Base-by-base conservation (phyloP, 2,113 vertebrate species). In the Cygnus atratus region DNA sequence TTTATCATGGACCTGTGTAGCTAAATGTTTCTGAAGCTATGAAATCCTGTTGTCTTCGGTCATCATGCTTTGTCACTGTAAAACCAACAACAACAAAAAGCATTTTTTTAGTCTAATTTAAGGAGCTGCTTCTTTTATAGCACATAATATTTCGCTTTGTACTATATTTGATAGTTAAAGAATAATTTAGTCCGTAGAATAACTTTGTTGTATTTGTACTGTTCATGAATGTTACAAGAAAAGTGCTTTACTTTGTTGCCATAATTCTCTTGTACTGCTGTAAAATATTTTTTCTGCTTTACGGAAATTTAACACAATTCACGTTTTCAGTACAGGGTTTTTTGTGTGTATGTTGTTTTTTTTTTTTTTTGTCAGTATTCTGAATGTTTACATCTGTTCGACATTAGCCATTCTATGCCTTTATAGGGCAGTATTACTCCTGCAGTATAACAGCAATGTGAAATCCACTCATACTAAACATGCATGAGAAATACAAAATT, bases 371-470 rank as follows among this genome's bases (percentile, higher is more conserved):
- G 96, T 98, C 97, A 98, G 98, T 98, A 98, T 98, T 98, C 97
- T 97, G 94, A 98, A 98, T 98, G 98, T 98, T 98, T 98, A 98
- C 98, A 98, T 98, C 97, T 98, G 97, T 98, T 98, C 66, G 72
- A 97, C 97, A 97, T 98, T 98, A 98, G 97, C 98, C 97, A 97
- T 98, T 97, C 91, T 97, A 98, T 98, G 98, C 98, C 98, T 98
- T 98, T 96, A 44, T 87, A 80, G 97, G 98, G 97, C 97, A 75
- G 89, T 97, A 95, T 98, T 98, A 97, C 96, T 97, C 97, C 94
- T 97, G 93, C 97, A 97, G 96, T 97, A 73, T 97, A 97, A 98
- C 94, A 98, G 96, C 98, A 96, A 96, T 95, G 98, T 98, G 97
- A 98, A 98, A 98, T 97, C 93, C 88, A 95, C 95, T 97, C 81